Percentiles rank a stretch among this genome's conserved stretches.
phyloP scores from a whole-genome alignment of 53 echinoderm and acorn worm species.

The Holothuria scabra region DNA sequence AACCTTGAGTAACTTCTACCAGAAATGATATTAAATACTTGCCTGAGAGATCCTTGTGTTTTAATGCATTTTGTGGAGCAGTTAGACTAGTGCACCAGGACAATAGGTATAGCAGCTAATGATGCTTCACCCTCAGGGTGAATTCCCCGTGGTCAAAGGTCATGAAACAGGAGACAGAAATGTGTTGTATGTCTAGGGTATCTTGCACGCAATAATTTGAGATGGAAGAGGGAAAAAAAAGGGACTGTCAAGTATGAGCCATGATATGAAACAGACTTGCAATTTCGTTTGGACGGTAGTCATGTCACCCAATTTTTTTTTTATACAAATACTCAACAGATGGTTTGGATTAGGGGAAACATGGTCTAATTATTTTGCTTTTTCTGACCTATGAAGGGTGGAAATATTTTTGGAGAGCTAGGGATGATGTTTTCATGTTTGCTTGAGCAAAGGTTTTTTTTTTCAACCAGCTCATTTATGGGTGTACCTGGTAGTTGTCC shows the following conservation, averaged over 20 bases:
- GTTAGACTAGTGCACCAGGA: too few species aligned
- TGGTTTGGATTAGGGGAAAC: conserved; percentile 33
- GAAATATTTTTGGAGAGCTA: conserved; percentile 4
- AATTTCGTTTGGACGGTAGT: conserved; percentile 22
- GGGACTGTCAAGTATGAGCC: conserved; percentile 17
- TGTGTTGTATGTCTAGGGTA: conserved; percentile 46
- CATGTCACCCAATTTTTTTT: conserved; percentile 13
- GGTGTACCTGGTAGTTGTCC: not conserved
- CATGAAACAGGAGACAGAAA: conserved; percentile 46
- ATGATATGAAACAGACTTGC: conserved; percentile 38
- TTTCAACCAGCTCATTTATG: not conserved
- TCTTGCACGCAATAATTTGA: conserved; percentile 46
- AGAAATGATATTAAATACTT: too few species aligned
- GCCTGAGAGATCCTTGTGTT: too few species aligned
- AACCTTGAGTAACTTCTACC: too few species aligned
- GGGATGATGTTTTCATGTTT: not conserved
- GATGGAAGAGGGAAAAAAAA: conserved; percentile 7
- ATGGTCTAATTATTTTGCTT: conserved; percentile 31
- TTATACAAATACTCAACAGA: conserved; percentile 34
- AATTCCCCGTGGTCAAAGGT: conserved; percentile 39
- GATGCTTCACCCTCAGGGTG: conserved; percentile 31
- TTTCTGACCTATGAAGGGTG: conserved; percentile 8
- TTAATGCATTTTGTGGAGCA: too few species aligned
- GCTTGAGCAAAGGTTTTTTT: not conserved
- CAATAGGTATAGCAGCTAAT: not conserved